phyloP scores from a whole-genome alignment of 2,797 vertebrate genomes.

The Xenops minutus region DNA sequence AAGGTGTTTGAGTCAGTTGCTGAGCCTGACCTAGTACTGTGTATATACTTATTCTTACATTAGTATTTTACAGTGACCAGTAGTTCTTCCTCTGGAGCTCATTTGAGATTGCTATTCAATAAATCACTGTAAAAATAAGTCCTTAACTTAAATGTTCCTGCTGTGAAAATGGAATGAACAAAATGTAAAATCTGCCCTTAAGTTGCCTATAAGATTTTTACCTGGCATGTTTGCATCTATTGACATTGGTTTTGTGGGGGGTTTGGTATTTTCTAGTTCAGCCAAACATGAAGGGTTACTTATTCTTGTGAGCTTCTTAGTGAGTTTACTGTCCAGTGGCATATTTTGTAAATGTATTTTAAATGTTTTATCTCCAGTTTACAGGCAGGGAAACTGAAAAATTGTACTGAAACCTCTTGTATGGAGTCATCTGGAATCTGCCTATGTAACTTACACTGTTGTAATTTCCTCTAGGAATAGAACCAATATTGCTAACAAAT shows the following conservation, averaged over 20 bases:
- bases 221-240: neutral
- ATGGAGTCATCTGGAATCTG: neutral
- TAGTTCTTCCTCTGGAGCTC: neutral
- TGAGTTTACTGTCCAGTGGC: neutral
- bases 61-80: neutral
- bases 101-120: neutral
- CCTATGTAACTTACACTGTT: neutral
- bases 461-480: slow-evolving; percentile 38
- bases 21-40: neutral
- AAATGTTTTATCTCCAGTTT: neutral
- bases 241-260: neutral
- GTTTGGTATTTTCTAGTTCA: neutral
- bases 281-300: neutral
- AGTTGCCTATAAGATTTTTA: neutral
- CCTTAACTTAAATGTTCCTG: neutral
- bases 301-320: neutral
- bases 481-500: slow-evolving; percentile 1
- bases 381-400: neutral
- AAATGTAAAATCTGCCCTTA: neutral
- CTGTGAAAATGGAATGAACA: neutral
- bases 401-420: neutral
- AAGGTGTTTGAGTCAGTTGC: slow-evolving; percentile 34
- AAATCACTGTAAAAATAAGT: neutral
- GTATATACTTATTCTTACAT: neutral
- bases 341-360: neutral